Evolutionary conservation across 2,888 invertebrate genomes (phyloP).

Genomic region (Drosophila tanythrix): DNA sequence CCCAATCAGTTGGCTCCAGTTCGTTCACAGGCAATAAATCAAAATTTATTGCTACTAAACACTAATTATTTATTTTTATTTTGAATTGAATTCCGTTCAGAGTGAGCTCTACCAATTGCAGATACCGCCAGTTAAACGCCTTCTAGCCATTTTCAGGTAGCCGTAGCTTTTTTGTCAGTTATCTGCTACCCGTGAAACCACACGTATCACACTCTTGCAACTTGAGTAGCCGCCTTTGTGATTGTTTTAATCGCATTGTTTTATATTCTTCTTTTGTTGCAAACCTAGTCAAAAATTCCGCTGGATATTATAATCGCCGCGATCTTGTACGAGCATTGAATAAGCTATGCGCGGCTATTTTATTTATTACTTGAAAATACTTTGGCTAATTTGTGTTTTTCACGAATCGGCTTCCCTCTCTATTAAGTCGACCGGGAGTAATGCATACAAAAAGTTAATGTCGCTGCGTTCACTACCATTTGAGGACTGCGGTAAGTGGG

Average conservation of each 20-base stretch:
- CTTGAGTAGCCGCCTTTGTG: conserved; percentile 36
- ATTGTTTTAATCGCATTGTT: conserved; percentile 39
- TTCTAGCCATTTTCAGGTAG: conserved; percentile 13
- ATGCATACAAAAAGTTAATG: conserved; percentile 52
- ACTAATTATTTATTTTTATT: conserved; percentile 61
- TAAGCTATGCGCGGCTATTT: conserved; percentile 59
- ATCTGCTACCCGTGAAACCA: conserved; percentile 45
- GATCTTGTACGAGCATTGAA: conserved; percentile 47
- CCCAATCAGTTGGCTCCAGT: conserved; percentile 34
- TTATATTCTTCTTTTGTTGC: conserved; percentile 2
- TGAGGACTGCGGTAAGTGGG: conserved; percentile 81
- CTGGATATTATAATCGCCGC: conserved; percentile 54
- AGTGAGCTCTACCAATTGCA: conserved; percentile 19
- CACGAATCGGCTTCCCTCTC: conserved; percentile 28
- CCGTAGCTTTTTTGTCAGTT: conserved; percentile 48
- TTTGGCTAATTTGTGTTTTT: conserved; percentile 47
- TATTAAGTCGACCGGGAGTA: conserved; percentile 25
- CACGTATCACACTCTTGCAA: conserved; percentile 47
- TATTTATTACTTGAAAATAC: conserved; percentile 67
- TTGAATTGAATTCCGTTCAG: conserved; percentile 18
- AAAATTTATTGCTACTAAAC: conserved; percentile 56
- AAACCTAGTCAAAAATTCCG: conserved; percentile 27
- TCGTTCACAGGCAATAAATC: conserved; percentile 62
- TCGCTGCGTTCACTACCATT: conserved; percentile 69
- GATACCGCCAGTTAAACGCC: conserved; percentile 32